Conservation (phyloP, 2,797 vertebrate genomes). For the Danio aesculapii region DNA sequence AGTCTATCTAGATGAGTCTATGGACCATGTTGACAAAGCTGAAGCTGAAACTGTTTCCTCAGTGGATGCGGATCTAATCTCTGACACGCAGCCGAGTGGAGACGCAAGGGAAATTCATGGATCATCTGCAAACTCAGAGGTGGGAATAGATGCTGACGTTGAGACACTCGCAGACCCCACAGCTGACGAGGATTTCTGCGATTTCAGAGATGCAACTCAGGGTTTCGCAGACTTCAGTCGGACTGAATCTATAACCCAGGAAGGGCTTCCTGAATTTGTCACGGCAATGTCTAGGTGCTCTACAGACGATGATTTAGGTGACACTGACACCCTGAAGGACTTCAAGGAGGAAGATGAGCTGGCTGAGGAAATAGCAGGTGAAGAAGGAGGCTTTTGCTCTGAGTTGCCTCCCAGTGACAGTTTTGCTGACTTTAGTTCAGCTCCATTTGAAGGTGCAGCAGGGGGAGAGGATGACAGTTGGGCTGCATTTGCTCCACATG, state of each 20-base stretch:
- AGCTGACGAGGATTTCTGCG: conserved; percentile 56
- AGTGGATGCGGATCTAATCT: background rate
- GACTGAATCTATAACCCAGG: conserved; percentile 54
- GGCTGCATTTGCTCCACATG: conserved; percentile 84
- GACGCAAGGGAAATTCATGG: conserved; percentile 65
- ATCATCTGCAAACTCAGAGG: conserved; percentile 69
- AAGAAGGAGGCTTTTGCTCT: conserved; percentile 61
- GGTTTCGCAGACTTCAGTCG: conserved; percentile 53
- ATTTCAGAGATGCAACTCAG: conserved; percentile 51
- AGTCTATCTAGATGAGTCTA: conserved; percentile 68
- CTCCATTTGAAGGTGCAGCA: conserved; percentile 74
- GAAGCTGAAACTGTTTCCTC: background rate
- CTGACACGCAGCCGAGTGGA: conserved; percentile 52
- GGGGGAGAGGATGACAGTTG: conserved; percentile 80
- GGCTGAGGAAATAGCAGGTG: conserved; percentile 41
- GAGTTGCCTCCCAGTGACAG: conserved; percentile 88
- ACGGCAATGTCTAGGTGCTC: conserved; percentile 50
- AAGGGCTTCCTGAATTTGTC: conserved; percentile 59
- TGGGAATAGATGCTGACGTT: conserved; percentile 16
- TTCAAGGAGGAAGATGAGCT: conserved; percentile 52
- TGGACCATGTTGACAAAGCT: conserved; percentile 72
- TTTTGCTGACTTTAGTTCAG: conserved; percentile 95
- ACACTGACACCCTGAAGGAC: conserved; percentile 76
- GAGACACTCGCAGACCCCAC: background rate
- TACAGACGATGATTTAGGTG: conserved; percentile 72